phyloP scores from a whole-genome alignment of 2,888 invertebrate species.

The Scrobipalpa costella region DNA sequence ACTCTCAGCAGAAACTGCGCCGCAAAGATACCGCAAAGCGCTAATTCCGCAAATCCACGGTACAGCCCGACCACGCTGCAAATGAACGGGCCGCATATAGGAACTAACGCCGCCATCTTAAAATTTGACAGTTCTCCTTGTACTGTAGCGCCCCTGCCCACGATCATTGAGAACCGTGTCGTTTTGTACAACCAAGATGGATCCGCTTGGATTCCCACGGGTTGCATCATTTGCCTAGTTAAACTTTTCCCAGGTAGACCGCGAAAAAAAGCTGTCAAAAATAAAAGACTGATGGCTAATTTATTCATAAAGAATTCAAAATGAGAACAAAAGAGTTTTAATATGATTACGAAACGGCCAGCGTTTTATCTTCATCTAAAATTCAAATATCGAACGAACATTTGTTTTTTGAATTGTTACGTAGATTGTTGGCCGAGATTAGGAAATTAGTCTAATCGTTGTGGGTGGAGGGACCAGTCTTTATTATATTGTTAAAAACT shows the following conservation, averaged over 20 bases:
- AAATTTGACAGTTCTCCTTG: too few species aligned
- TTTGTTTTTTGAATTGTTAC: slow-evolving; percentile 13
- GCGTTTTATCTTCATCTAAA: slow-evolving; percentile 12
- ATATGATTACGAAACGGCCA: slow-evolving; percentile 13
- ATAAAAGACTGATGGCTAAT: not conserved
- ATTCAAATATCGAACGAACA: slow-evolving; percentile 15
- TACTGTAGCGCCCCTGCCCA: too few species aligned
- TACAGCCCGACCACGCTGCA: too few species aligned
- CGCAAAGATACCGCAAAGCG: not conserved
- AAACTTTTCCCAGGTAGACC: not conserved
- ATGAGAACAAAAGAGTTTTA: slow-evolving; percentile 1
- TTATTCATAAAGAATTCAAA: slow-evolving; percentile 7
- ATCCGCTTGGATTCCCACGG: slow-evolving; percentile 1
- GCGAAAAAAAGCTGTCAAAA: not conserved
- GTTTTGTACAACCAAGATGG: too few species aligned
- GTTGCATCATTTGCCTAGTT: slow-evolving; percentile 5
- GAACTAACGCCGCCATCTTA: too few species aligned
- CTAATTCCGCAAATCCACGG: slow-evolving; percentile 4
- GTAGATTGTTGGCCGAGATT: slow-evolving; percentile 17
- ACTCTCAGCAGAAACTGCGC: not conserved
- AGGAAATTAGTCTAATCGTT: not conserved
- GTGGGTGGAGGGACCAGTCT: too few species aligned
- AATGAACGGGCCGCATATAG: too few species aligned
- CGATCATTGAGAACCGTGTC: too few species aligned
- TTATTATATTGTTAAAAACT: too few species aligned